phyloP scores from a whole-genome alignment of 2,888 invertebrate species.

The Trachelus iudaicus region DNA sequence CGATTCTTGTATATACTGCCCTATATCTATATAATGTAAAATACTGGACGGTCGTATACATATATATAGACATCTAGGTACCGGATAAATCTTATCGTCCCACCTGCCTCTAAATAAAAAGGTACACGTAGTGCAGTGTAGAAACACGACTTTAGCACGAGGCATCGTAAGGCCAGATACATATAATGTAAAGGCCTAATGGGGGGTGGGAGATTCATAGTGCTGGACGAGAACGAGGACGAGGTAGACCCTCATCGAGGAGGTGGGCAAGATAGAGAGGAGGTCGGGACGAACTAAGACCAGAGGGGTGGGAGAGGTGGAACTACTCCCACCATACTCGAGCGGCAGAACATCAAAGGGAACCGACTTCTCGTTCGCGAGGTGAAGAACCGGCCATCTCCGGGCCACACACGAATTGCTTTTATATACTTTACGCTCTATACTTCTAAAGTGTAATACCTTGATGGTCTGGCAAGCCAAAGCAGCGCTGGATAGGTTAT shows the following conservation, averaged over 20 bases:
- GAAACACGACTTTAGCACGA: conserved; percentile 4
- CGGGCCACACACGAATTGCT: conserved; percentile 66
- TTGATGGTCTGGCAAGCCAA: conserved; percentile 36
- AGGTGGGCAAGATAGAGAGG: conserved; percentile 14
- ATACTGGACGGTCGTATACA: background rate
- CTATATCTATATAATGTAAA: background rate
- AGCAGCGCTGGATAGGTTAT: background rate
- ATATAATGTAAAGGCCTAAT: conserved; percentile 21
- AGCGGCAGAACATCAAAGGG: conserved; percentile 61
- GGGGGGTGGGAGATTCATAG: conserved; percentile 14
- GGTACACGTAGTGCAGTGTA: background rate
- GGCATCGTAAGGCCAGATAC: conserved; percentile 3
- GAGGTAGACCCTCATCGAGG: background rate
- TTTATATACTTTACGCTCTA: conserved; percentile 62
- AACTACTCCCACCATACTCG: conserved; percentile 49
- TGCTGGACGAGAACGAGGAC: conserved; percentile 13
- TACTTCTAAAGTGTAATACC: conserved; percentile 54
- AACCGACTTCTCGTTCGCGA: conserved; percentile 65
- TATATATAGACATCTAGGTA: background rate
- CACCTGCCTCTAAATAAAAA: background rate
- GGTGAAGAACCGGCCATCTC: conserved; percentile 66
- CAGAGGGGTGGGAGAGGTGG: conserved; percentile 25
- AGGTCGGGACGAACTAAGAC: conserved; percentile 1
- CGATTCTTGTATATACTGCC: background rate
- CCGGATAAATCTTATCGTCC: background rate